phyloP scores from a whole-genome alignment of 1,140 invertebrate genomes.

The Brachionus koreanus region DNA sequence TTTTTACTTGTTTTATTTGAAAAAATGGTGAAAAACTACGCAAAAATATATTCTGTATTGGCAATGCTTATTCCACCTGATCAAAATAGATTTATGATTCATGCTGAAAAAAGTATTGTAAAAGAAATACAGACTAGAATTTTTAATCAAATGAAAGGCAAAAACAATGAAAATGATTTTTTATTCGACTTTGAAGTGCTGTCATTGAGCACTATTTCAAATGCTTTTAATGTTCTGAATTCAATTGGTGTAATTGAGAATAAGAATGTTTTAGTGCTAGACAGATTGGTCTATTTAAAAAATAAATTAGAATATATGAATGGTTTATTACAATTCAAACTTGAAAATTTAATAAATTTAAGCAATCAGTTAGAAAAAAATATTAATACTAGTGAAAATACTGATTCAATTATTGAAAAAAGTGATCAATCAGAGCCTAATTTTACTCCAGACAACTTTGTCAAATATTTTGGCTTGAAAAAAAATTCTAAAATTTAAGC shows the following conservation, averaged over 20 bases:
- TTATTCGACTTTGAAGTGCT: slow-evolving; percentile 34
- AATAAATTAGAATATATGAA: neutral
- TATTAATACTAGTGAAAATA: neutral
- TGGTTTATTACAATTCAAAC: neutral
- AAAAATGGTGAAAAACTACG: slow-evolving; percentile 11
- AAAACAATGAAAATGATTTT: neutral
- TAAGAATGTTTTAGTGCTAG: neutral
- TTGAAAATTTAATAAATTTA: neutral
- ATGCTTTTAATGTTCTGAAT: neutral
- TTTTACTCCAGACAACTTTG: neutral
- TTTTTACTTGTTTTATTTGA: slow-evolving; percentile 6
- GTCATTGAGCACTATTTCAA: slow-evolving; percentile 3
- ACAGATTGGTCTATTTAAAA: slow-evolving; percentile 3
- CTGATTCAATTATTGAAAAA: neutral
- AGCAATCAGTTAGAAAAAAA: neutral
- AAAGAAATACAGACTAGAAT: slow-evolving; percentile 9
- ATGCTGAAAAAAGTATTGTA: neutral
- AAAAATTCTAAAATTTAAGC: neutral
- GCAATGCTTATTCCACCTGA: neutral
- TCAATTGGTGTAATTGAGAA: neutral
- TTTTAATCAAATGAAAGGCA: slow-evolving; percentile 19
- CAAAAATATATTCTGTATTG: neutral
- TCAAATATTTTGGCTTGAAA: neutral
- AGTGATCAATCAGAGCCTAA: neutral
- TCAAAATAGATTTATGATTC: neutral